phyloP scores from a whole-genome alignment of 2,888 invertebrate species.

The Dichetophora obliterata region DNA sequence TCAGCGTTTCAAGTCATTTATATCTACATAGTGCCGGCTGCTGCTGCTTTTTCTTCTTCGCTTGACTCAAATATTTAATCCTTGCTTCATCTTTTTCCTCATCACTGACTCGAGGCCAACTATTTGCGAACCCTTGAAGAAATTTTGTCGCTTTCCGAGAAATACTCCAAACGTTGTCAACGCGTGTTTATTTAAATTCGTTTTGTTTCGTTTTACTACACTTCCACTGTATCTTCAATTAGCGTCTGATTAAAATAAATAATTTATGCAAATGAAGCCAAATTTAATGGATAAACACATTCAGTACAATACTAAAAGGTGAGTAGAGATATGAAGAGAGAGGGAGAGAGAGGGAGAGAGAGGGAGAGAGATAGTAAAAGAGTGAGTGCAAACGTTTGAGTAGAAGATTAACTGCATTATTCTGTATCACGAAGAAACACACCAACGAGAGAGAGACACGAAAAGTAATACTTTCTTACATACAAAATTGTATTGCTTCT shows the following conservation, averaged over 20 bases:
- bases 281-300: conserved; percentile 24
- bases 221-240: conserved; percentile 27
- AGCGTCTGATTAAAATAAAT: conserved; percentile 38
- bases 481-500: too few species aligned
- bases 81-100: background rate
- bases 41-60: too few species aligned
- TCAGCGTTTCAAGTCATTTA: background rate
- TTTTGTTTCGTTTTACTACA: background rate
- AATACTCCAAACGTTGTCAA: too few species aligned
- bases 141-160: too few species aligned
- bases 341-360: background rate
- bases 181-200: background rate
- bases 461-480: too few species aligned
- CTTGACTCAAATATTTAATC: too few species aligned
- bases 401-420: too few species aligned
- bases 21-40: too few species aligned
- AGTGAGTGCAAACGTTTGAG: background rate
- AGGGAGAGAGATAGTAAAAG: background rate
- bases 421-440: too few species aligned
- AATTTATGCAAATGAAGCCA: conserved; percentile 38
- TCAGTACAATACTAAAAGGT: background rate
- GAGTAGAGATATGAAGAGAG: too few species aligned
- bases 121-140: too few species aligned
- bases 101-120: background rate
- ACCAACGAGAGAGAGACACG: too few species aligned